Percentiles rank a stretch among this genome's conserved stretches.
Conservation (phyloP, 2,113 vertebrate genomes). For the Corythaixoides concolor region DNA sequence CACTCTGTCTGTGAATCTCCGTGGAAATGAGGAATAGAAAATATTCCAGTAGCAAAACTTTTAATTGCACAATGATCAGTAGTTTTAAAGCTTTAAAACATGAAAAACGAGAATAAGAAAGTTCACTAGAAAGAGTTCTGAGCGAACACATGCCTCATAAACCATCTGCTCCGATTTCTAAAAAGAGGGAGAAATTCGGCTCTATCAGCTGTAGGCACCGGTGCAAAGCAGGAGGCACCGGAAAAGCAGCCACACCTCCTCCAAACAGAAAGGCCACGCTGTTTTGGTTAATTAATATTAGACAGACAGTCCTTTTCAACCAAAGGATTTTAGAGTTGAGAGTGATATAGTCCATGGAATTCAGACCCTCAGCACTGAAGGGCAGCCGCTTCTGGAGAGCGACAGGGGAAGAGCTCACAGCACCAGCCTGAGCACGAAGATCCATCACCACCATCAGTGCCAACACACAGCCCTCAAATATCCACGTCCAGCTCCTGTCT, state of each 20-base stretch:
- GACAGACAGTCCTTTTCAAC: not conserved
- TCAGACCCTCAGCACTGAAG: not conserved
- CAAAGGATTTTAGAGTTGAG: not conserved
- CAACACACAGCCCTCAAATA: not conserved
- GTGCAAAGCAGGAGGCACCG: not conserved
- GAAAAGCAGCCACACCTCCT: not conserved
- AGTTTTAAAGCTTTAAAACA: not conserved
- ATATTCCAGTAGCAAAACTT: not conserved
- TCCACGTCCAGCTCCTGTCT: rapidly evolving
- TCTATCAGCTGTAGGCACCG: not conserved
- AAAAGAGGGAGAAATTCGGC: not conserved
- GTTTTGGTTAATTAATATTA: not conserved
- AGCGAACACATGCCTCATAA: not conserved
- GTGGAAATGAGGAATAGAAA: not conserved
- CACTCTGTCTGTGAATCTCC: not conserved
- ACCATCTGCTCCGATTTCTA: not conserved
- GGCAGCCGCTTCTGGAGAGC: too few relatives aligned
- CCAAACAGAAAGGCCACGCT: not conserved
- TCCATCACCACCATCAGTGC: not conserved
- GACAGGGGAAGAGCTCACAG: not conserved
- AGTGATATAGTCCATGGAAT: rapidly evolving
- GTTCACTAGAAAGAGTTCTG: not conserved
- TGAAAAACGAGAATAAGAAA: not conserved
- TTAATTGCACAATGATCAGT: not conserved
- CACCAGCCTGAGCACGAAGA: not conserved